Evolutionary conservation across 2,797 vertebrate genomes (phyloP).

Genomic region (Phaenicophaeus curvirostris): DNA sequence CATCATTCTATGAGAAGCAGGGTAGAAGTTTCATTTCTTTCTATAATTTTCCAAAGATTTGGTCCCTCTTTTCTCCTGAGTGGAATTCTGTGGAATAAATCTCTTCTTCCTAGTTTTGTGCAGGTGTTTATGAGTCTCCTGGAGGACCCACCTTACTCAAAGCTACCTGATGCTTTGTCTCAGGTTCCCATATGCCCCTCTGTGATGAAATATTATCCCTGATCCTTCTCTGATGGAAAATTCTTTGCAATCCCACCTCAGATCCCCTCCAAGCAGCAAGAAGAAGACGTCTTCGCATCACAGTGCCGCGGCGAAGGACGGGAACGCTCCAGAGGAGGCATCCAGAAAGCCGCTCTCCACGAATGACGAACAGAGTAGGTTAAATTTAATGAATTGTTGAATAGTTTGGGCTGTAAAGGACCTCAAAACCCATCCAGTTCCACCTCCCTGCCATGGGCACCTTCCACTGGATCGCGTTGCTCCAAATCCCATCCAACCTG

Average conservation of each 20-base stretch:
- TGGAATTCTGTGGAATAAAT: neutral
- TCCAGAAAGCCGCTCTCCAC: neutral
- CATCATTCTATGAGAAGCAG: too few species aligned
- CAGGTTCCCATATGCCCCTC: too few species aligned
- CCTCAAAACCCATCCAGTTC: too few species aligned
- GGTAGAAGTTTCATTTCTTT: too few species aligned
- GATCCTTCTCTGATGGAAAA: neutral
- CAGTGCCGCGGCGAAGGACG: neutral
- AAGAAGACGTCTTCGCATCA: constrained; percentile 21
- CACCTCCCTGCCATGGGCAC: too few species aligned
- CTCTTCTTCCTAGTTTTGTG: neutral
- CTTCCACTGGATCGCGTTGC: too few species aligned
- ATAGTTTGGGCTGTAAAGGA: too few species aligned
- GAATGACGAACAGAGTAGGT: neutral
- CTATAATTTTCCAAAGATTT: neutral
- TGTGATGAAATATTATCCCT: fast-evolving
- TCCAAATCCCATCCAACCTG: too few species aligned
- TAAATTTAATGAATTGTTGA: too few species aligned
- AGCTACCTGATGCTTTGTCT: neutral
- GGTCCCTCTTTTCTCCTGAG: neutral
- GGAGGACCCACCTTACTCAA: neutral
- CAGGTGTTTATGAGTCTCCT: neutral
- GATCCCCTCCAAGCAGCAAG: constrained; percentile 59
- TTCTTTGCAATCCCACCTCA: neutral
- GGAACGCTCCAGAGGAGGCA: neutral